Base-by-base conservation (phyloP, 53 echinoderm and acorn worm species). In the Patiria pectinifera region DNA sequence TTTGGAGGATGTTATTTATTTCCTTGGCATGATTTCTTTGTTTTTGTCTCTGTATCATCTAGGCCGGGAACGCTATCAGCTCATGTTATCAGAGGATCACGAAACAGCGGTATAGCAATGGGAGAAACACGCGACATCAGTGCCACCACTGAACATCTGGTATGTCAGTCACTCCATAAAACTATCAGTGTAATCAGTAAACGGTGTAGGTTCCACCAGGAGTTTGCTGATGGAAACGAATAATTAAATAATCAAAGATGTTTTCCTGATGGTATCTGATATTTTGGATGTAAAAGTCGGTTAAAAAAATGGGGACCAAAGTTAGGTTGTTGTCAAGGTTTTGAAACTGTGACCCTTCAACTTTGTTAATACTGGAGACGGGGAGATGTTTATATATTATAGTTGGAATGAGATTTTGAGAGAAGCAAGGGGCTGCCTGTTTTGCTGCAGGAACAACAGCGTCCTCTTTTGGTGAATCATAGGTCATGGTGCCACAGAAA, bases 41-140 rank as follows among this genome's bases (percentile, higher is more conserved):
- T 79, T 11, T 78, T 12, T 76, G 44, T 45, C 8, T 53, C 79
- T 78, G 47, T 63, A 44, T 35, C 11, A 16, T 2, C 16, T 59
- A 92, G 92, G 92, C 60, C 85, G 85, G 62, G 92, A 92, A 92
- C 92, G 85, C 15, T 92, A 92, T 59, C 92, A 92, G 59, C 25
- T 92, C 1, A 85, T 92, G 78, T 71, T 92, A 22, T 86, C 92
- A 6, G 92, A 92, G 66, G 92, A 92, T 43, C 92, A 92, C 22
- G 92, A 92, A 15, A 92, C 92, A 47, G 92, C 92, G 21, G 92
- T 92, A 78, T 92, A 92, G 76, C 85, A 92, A 25, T 11, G 44
- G 61, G 66, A 22, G 16, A 10, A 16, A 45, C 35, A 63, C 63
- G 26, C 63, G 11, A 7, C 23, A 45, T 84, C 63, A 12, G 7